Base-by-base conservation (phyloP, 2,797 vertebrate species). In the Salarias fasciatus region DNA sequence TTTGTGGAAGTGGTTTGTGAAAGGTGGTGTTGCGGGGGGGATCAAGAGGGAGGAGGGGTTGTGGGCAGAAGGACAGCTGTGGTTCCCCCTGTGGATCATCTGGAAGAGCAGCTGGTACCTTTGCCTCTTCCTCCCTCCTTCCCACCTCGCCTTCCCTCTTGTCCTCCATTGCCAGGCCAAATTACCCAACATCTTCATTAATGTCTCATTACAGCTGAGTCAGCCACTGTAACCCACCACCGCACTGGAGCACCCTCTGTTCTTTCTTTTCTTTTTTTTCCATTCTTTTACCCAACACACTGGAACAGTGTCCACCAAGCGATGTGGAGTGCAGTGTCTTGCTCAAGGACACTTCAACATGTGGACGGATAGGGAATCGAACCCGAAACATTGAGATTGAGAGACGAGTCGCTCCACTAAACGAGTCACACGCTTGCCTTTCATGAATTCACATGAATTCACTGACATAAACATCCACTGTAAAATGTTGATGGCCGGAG, bases 171-270 rank as follows among this genome's bases (percentile, higher is more conserved):
- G 57, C 72, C 77, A 63, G 13, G 69, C 70, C 63, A 85, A 82
- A 86, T 86, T 85, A 88, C 48, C 77, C 67, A 63, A 86, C 78
- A 76, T 80, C 88, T 90, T 86, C 82, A 86, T 90, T 91, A 86
- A 82, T 72, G 79, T 79, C 71, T 78, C 72, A 57, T 81, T 77
- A 82, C 52, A 75, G 89, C 90, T 85, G 83, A 87, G 65, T 88
- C 90, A 91, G 88, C 77, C 67, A 29, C 75, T 72, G 47, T 69
- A 70, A 62, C 66, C 72, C 75, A 36, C 74, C 14, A 75, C 43
- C 60, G 63, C 70, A 68, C 61, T 65, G 55, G 33, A 69, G 38
- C 56, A 33, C 63, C 31, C 11, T 0, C 42, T 70, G 71, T 55
- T 76, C 47, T 46, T 69, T 48, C 36, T 14, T 12, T 50, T 40